Conservation (phyloP, 2,797 vertebrate species). For the Acanthurus tractus region DNA sequence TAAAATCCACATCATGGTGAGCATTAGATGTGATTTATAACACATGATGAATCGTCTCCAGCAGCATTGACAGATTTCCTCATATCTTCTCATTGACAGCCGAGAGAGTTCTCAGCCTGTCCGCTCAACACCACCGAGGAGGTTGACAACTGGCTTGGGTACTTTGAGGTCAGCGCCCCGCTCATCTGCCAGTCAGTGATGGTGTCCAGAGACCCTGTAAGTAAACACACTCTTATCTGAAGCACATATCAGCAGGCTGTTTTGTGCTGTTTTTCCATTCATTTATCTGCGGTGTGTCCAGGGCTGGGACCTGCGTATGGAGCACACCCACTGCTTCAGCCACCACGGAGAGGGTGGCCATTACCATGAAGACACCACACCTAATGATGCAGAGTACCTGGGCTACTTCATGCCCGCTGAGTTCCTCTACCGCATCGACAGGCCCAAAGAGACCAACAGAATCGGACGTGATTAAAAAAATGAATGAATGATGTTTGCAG, state of each 20-base stretch:
- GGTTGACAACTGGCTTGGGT: constrained; percentile 93
- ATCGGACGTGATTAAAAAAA: constrained; percentile 88
- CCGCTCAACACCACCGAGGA: constrained; percentile 91
- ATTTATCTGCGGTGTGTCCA: constrained; percentile 58
- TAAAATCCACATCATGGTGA: constrained; percentile 97
- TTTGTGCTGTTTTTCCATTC: neutral
- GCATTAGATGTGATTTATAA: constrained; percentile 4
- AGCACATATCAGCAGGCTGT: neutral
- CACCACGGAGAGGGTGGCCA: constrained; percentile 96
- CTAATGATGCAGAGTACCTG: constrained; percentile 91
- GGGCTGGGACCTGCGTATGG: constrained; percentile 94
- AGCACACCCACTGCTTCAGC: constrained; percentile 97
- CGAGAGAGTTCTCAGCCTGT: constrained; percentile 92
- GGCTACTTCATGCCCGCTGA: constrained; percentile 95
- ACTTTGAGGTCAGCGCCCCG: constrained; percentile 94
- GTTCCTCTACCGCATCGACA: constrained; percentile 94
- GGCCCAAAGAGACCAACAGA: constrained; percentile 88
- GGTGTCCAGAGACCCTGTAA: constrained; percentile 95
- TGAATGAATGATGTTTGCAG: neutral
- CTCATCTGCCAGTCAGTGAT: constrained; percentile 96
- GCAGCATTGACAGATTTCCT: neutral
- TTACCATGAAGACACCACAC: constrained; percentile 96
- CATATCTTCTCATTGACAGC: constrained; percentile 77
- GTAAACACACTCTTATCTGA: constrained; percentile 61
- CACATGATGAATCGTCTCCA: no score